Evolutionary conservation across 2,888 invertebrate genomes (phyloP), one percentile per base, ranked within the genome.

Genomic region (Andricus quercusramuli): DNA sequence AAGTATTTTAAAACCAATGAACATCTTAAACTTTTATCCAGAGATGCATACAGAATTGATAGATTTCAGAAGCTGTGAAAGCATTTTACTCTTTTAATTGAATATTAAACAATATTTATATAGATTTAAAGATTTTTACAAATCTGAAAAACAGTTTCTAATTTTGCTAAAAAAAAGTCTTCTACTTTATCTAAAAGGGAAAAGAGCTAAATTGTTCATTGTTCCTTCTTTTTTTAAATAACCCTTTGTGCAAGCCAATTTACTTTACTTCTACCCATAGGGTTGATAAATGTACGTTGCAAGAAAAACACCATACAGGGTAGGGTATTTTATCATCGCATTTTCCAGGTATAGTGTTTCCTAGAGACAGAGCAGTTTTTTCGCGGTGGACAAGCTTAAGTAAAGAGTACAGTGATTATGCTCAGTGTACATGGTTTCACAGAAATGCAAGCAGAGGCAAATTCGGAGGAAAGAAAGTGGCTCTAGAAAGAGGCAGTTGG

Each of bases 341-440:
- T 74, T 74, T 74, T 51, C 32, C 74, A 74, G 56, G 32, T 56
- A 56, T 25, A 56, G 51, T 56, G 56, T 56, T 56, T 56, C 51
- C 56, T 20, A 56, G 74, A 51, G 74, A 74, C 29, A 74, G 32
- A 74, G 51, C 22, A 70, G 20, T 56, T 74, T 56, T 74, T 74
- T 74, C 32, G 51, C 29, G 74, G 32, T 74, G 32, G 56, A 56
- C 51, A 56, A 74, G 70, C 51, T 70, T 70, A 70, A 70, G 70
- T 70, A 70, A 70, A 70, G 70, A 70, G 70, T 70, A 51, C 70
- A 51, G 70, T 70, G 70, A 70, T 70, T 70, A 70, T 47, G 47
- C 47, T 70, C 51, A 70, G 70, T 70, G 70, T 70, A 70, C 51
- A 70, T 70, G 70, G 70, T 70, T 70, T 70, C 29, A 70, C 44